Percentiles rank a stretch among this genome's conserved stretches.
Conservation (phyloP, 2,888 invertebrate genomes). For the Ichneumoninae sp. region DNA sequence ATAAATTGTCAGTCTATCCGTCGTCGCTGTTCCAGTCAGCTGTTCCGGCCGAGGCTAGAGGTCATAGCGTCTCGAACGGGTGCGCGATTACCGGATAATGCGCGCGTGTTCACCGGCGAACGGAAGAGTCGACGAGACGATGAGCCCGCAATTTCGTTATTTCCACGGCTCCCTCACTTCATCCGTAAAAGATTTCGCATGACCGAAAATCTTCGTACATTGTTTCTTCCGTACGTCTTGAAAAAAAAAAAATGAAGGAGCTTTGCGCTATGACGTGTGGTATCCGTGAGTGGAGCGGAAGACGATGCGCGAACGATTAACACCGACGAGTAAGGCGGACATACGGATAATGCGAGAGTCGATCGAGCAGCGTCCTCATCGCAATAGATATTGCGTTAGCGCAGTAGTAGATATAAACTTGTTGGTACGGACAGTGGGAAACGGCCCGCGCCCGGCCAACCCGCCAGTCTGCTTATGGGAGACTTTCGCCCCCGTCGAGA, state of each 20-base stretch:
- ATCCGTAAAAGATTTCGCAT: not conserved
- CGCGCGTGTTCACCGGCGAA: slow-evolving; percentile 48
- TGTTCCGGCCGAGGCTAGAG: slow-evolving; percentile 44
- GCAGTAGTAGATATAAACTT: slow-evolving; percentile 59
- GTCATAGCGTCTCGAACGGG: slow-evolving; percentile 54
- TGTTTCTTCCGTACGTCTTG: not conserved
- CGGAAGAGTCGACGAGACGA: slow-evolving; percentile 30
- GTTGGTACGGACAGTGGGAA: slow-evolving; percentile 66
- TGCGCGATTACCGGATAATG: slow-evolving; percentile 32
- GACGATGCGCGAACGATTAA: not conserved
- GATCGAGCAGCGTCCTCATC: slow-evolving; percentile 1
- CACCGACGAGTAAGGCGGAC: slow-evolving; percentile 3
- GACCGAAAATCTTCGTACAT: not conserved
- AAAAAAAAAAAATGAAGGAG: no score
- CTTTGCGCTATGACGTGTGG: not conserved
- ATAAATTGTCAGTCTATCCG: slow-evolving; percentile 2
- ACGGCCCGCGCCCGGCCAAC: slow-evolving; percentile 74
- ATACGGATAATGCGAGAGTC: slow-evolving; percentile 25
- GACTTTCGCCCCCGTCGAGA: slow-evolving; percentile 44
- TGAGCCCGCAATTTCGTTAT: slow-evolving; percentile 1
- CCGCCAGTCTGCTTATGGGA: slow-evolving; percentile 70
- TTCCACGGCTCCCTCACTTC: slow-evolving; percentile 1
- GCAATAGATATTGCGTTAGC: slow-evolving; percentile 21
- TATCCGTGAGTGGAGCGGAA: not conserved
- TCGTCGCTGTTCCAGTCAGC: slow-evolving; percentile 36